phyloP scores from a whole-genome alignment of 2,113 vertebrate species.

The Forbesichthys agassizii region DNA sequence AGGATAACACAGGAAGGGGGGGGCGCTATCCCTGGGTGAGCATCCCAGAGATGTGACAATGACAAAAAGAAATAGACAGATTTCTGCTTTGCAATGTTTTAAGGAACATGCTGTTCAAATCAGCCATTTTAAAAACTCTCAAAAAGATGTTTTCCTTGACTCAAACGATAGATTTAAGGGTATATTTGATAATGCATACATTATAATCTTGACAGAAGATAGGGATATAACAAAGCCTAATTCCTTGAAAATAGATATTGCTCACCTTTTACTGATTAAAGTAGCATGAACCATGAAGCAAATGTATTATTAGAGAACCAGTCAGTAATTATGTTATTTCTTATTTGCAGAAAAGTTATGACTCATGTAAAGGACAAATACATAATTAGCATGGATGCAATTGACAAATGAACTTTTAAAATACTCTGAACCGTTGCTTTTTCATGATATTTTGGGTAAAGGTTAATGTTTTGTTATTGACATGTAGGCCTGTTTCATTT shows the following conservation, averaged over 20 bases:
- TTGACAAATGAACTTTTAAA: slow-evolving; percentile 72
- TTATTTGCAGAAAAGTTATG: slow-evolving; percentile 34
- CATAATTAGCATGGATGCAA: slow-evolving; percentile 58
- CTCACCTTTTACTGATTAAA: background rate
- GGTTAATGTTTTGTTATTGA: slow-evolving; percentile 64
- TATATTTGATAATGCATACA: too few species aligned
- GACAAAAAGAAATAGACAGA: too few species aligned
- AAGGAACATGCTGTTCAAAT: too few species aligned
- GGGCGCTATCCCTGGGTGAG: too few species aligned
- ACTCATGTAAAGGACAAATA: slow-evolving; percentile 67
- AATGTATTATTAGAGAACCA: background rate
- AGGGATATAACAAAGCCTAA: too few species aligned
- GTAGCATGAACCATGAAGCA: slow-evolving; percentile 16
- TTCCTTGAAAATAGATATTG: background rate
- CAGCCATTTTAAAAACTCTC: too few species aligned
- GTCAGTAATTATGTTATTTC: slow-evolving; percentile 23
- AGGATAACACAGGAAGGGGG: too few species aligned
- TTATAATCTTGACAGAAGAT: too few species aligned
- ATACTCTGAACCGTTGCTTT: slow-evolving; percentile 50
- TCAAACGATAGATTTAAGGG: too few species aligned
- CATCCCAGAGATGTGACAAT: too few species aligned
- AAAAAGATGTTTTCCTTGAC: too few species aligned
- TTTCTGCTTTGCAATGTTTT: too few species aligned
- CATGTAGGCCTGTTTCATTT: slow-evolving; percentile 43
- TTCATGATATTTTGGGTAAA: slow-evolving; percentile 69